A percentile compares a stretch with the other conserved stretches of the same genome.
Conservation (phyloP, 2,113 vertebrate genomes). For the Megaceryle torquata region DNA sequence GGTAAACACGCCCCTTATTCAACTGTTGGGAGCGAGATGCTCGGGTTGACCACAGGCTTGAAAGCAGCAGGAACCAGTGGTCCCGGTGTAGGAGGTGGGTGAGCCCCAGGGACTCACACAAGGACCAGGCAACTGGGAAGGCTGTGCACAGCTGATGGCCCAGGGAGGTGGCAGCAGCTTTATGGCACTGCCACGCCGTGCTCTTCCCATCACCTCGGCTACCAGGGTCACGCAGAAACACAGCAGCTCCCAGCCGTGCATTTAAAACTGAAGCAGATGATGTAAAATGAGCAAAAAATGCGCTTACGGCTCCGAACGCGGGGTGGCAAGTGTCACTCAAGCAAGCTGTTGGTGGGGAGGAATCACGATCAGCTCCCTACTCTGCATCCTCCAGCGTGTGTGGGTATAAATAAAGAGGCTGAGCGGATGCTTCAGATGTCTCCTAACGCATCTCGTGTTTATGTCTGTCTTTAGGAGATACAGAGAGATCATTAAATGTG, state of each 20-base stretch:
- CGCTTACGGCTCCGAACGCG: background rate
- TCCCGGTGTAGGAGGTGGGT: background rate
- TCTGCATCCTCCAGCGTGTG: background rate
- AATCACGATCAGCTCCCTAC: background rate
- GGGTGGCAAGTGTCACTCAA: background rate
- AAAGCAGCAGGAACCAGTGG: background rate
- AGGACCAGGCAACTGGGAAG: background rate
- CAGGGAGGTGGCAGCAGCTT: rapidly evolving
- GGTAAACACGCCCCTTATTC: too few species aligned
- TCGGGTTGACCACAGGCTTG: rapidly evolving
- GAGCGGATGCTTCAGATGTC: background rate
- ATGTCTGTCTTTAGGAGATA: background rate
- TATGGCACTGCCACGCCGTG: rapidly evolving
- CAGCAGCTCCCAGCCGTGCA: background rate
- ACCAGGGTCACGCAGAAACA: background rate
- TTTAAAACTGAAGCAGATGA: background rate
- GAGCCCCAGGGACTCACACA: background rate
- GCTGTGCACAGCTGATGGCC: background rate
- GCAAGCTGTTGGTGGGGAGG: background rate
- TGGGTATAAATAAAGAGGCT: background rate
- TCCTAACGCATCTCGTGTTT: background rate
- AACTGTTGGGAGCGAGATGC: background rate
- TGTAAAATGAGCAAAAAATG: background rate
- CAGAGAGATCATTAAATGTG: background rate
- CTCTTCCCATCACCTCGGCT: background rate